phyloP scores from a whole-genome alignment of 2,113 vertebrate species.

The Engystomops pustulosus region DNA sequence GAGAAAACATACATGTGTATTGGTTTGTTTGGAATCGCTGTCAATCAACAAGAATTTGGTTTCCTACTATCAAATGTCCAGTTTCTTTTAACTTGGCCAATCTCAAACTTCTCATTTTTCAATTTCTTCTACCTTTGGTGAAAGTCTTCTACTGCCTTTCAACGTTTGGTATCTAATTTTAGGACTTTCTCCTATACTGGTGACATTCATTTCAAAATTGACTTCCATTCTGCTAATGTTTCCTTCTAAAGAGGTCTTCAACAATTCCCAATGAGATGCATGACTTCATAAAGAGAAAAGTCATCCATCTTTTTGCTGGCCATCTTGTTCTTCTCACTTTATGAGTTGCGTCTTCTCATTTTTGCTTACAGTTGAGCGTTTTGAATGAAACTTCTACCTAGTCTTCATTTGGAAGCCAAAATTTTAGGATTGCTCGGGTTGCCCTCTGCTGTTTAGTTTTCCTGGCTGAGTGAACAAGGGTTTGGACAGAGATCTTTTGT shows the following conservation, averaged over 20 bases:
- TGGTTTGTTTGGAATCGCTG: no score
- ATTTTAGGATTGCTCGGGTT: not conserved
- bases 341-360: not conserved
- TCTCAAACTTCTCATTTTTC: no score
- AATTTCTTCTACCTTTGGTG: no score
- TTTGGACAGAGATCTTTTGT: constrained; percentile 46
- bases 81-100: no score
- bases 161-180: no score
- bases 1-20: no score
- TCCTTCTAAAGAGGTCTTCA: not conserved
- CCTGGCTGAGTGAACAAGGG: constrained; percentile 12
- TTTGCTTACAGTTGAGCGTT: not conserved
- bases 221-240: not conserved
- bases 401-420: not conserved
- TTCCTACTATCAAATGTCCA: no score
- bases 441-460: not conserved
- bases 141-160: no score
- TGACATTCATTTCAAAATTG: not conserved
- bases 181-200: no score
- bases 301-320: not conserved
- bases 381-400: not conserved
- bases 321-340: not conserved
- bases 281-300: not conserved
- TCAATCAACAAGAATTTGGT: no score
- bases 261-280: not conserved